Evolutionary conservation across 2,888 invertebrate species (phyloP).

Genomic region (Alloscopus bannaensis): DNA sequence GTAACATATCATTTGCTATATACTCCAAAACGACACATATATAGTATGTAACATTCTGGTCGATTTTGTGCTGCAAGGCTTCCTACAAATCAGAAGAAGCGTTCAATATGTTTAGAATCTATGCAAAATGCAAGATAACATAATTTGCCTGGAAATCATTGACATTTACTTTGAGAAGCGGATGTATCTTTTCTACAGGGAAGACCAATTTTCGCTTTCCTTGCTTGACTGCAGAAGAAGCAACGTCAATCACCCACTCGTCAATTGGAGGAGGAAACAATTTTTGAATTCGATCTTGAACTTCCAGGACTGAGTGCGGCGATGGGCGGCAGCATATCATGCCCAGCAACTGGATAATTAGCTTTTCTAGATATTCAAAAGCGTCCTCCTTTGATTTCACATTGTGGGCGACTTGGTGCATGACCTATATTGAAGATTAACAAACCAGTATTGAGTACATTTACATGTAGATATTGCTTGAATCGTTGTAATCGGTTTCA

Average conservation of each 20-base stretch:
- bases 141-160: no score
- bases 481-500: conserved; percentile 74
- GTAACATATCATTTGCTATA: conserved; percentile 93
- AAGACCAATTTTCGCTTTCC: conserved; percentile 85
- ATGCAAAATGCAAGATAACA: no score
- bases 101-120: no score
- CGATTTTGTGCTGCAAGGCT: conserved; percentile 88
- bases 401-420: conserved; percentile 93
- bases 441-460: neutral
- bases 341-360: conserved; percentile 90
- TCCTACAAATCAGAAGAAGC: conserved; percentile 80
- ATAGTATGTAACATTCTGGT: conserved; percentile 88
- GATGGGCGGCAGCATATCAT: conserved; percentile 89
- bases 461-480: neutral
- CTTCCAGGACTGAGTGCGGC: conserved; percentile 82
- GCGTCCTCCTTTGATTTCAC: conserved; percentile 91
- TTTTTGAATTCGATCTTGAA: conserved; percentile 92
- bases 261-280: conserved; percentile 97
- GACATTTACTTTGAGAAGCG: conserved; percentile 78
- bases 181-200: conserved; percentile 93
- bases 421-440: conserved; percentile 80
- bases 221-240: conserved; percentile 87
- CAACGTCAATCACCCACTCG: conserved; percentile 94
- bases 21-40: conserved; percentile 96
- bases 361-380: conserved; percentile 91